Evolutionary conservation across 2,113 vertebrate species (phyloP), one percentile per base, ranked within the genome.

Genomic region (Pomatorhinus ruficollis): DNA sequence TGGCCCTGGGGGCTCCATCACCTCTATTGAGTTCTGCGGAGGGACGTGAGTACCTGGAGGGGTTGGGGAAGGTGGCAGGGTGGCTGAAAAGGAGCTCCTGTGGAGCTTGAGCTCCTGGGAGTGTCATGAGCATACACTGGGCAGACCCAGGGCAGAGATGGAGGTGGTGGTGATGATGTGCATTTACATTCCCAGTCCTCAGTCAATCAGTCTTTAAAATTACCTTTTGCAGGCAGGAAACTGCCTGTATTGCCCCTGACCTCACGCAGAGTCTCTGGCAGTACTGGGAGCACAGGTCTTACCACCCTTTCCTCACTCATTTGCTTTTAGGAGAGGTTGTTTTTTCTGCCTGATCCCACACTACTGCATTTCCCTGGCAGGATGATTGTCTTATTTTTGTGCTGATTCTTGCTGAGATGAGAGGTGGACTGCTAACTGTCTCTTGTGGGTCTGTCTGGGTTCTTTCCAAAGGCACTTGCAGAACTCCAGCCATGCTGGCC

Each of bases 21-120:
- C 99, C 64, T 99, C 99, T 9, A 97, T 99, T 1, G 99, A 99
- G 96, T 99, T 99, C 96, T 99, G 99, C 4, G 99, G 99, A 22
- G 99, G 99, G 82, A 99, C 99, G 99, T 99, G 97, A 99, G 99
- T 99, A 64, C 42, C 35, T 30, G 3, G 13, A 28, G 63, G 39
- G 60, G 49, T 50, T 0, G 2, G 35, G 28, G 42, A 16, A 15
- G 47, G 47, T 0, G 0, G 2, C 2, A 12, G 37, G 20, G 24
- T n/a, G 39, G 37, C 20, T 25, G 30, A 45, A 25, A 52, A 50
- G 16, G 22, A 24, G 5, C 19, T 49, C 8, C n/a, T n/a, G 14
- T 10, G 45, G 54, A 90, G 50, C 54, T 53, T 0, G 1, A 47
- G 72, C n/a, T 65, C 23, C 33, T 57, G n/a, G 4, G 18, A 49